Evolutionary conservation across 2,797 vertebrate species (phyloP).

Genomic region (Pelochelys cantorii): DNA sequence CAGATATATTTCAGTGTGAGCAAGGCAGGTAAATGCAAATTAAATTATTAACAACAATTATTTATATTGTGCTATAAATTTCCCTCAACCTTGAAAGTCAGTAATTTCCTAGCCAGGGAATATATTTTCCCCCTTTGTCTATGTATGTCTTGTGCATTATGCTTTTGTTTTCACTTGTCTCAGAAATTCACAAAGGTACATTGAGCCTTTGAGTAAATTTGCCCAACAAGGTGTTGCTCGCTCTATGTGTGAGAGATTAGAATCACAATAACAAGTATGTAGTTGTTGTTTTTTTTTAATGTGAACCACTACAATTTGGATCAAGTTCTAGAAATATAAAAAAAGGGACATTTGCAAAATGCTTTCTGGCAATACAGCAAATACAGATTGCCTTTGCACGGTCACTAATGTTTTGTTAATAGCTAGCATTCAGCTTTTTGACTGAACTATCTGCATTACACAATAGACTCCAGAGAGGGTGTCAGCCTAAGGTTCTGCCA

Average conservation of each 20-base stretch:
- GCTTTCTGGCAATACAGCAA: neutral
- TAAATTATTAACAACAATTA: neutral
- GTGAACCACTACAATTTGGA: fast-evolving
- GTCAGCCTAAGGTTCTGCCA: neutral
- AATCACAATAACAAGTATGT: neutral
- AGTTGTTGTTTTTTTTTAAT: neutral
- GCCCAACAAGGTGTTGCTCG: fast-evolving
- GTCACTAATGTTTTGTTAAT: neutral
- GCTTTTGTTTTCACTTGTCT: neutral
- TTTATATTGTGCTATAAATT: neutral
- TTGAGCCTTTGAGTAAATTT: neutral
- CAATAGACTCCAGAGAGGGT: neutral
- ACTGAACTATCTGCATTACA: neutral
- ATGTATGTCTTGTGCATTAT: neutral
- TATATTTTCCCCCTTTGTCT: neutral
- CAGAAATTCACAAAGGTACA: neutral
- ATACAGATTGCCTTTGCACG: neutral
- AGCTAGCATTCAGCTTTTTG: fast-evolving
- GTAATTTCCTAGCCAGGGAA: neutral
- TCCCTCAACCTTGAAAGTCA: neutral
- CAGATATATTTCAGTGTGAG: fast-evolving
- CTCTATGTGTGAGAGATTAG: neutral
- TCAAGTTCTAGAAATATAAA: neutral
- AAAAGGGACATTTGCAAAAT: neutral
- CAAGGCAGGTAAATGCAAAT: constrained; percentile 4